Conservation (phyloP, 2,113 vertebrate genomes). For the Ptychochromis oligacanthus region DNA sequence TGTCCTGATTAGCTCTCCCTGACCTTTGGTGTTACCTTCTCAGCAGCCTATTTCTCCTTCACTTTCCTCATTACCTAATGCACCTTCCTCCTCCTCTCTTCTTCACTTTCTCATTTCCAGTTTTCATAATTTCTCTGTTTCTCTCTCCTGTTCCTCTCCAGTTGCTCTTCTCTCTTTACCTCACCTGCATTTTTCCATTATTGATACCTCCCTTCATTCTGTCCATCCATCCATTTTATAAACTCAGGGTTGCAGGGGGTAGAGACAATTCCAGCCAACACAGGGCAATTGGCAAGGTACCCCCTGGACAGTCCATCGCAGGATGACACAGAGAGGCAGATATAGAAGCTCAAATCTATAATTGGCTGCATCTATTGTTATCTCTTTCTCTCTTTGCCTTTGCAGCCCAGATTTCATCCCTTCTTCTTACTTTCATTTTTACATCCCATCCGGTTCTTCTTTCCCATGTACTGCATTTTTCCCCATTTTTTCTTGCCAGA, state of each 20-base stretch:
- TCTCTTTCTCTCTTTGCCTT: background rate
- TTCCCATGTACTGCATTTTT: background rate
- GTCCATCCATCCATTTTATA: background rate
- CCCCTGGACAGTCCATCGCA: background rate
- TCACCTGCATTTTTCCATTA: background rate
- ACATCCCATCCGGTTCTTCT: background rate
- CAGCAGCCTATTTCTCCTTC: slow-evolving; percentile 13
- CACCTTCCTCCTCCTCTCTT: background rate
- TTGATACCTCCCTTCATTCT: background rate
- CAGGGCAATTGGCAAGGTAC: background rate
- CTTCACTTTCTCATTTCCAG: background rate
- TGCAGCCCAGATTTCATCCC: background rate
- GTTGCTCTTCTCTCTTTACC: background rate
- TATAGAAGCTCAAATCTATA: background rate
- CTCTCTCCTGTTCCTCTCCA: background rate
- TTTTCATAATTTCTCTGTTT: background rate
- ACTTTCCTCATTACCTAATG: background rate
- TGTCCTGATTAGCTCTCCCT: slow-evolving; percentile 18
- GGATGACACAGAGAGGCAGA: slow-evolving; percentile 1
- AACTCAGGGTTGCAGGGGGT: background rate
- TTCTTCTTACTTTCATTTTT: background rate
- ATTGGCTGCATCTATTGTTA: background rate
- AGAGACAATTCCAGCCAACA: background rate
- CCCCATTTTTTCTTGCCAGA: slow-evolving; percentile 1
- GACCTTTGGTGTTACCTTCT: slow-evolving; percentile 31